A percentile compares a stretch with the other conserved stretches of the same genome.
phyloP scores from a whole-genome alignment of 2,888 invertebrate genomes.

The Euplexia lucipara region DNA sequence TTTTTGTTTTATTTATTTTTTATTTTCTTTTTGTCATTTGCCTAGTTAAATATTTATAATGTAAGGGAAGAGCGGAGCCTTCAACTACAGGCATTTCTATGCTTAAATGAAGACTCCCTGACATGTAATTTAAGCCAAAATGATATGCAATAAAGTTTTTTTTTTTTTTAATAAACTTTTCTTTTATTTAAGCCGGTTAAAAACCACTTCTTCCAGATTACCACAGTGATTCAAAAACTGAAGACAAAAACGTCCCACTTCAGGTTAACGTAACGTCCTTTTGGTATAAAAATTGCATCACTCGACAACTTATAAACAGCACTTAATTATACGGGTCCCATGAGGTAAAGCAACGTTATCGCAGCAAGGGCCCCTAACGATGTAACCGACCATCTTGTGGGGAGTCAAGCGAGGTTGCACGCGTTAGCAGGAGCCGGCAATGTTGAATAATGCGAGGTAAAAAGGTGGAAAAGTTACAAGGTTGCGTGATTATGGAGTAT shows the following conservation, averaged over 20 bases:
- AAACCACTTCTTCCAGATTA: background rate
- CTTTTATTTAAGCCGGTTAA: no score
- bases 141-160: no score
- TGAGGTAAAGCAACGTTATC: constrained; percentile 45
- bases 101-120: no score
- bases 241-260: no score
- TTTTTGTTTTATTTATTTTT: no score
- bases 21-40: no score
- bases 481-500: background rate
- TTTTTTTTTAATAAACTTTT: no score
- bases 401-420: constrained; percentile 9
- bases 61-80: background rate
- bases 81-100: no score
- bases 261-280: background rate
- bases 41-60: no score
- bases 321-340: constrained; percentile 22
- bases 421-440: constrained; percentile 12
- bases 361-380: constrained; percentile 10
- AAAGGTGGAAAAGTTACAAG: constrained; percentile 6
- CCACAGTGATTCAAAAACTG: no score
- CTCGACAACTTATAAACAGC: constrained; percentile 22
- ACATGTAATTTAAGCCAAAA: no score
- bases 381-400: constrained; percentile 8
- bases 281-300: constrained; percentile 13
- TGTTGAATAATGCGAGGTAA: background rate